phyloP scores from a whole-genome alignment of 2,797 vertebrate genomes.

The Naso thynnoides region DNA sequence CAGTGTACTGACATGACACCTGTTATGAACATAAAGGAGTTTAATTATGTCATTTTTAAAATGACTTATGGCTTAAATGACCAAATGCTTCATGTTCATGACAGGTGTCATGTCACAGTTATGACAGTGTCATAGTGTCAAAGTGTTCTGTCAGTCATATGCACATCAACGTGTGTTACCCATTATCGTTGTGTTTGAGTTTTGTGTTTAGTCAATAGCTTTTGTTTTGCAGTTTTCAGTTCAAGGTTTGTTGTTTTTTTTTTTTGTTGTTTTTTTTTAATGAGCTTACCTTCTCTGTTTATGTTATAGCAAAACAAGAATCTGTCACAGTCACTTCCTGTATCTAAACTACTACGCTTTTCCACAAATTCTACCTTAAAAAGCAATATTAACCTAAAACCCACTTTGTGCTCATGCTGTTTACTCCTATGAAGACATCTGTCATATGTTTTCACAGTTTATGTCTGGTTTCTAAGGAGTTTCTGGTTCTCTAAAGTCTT shows the following conservation, averaged over 20 bases:
- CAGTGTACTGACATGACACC: not conserved
- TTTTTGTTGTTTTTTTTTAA: too few relatives aligned
- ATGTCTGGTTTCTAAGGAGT: constrained; percentile 11
- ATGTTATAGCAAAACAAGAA: not conserved
- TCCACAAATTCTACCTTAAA: not conserved
- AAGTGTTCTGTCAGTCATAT: too few relatives aligned
- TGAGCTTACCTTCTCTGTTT: not conserved
- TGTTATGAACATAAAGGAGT: not conserved
- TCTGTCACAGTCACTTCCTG: not conserved
- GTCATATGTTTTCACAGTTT: constrained; percentile 13
- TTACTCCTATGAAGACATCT: too few relatives aligned
- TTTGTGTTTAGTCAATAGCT: not conserved
- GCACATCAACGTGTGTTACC: too few relatives aligned
- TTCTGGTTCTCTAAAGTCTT: too few relatives aligned
- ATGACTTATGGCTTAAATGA: too few relatives aligned
- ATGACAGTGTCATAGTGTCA: too few relatives aligned
- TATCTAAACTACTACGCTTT: not conserved
- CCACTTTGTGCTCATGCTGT: too few relatives aligned
- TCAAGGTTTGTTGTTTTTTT: too few relatives aligned
- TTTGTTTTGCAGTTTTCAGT: constrained; percentile 13
- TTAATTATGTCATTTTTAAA: not conserved
- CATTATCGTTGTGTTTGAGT: not conserved
- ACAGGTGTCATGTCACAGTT: too few relatives aligned
- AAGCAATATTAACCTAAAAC: not conserved
- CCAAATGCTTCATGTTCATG: too few relatives aligned